A percentile compares a stretch with the other conserved stretches of the same genome.
phyloP scores from a whole-genome alignment of 2,113 vertebrate species.

The Turdus rufiventris region DNA sequence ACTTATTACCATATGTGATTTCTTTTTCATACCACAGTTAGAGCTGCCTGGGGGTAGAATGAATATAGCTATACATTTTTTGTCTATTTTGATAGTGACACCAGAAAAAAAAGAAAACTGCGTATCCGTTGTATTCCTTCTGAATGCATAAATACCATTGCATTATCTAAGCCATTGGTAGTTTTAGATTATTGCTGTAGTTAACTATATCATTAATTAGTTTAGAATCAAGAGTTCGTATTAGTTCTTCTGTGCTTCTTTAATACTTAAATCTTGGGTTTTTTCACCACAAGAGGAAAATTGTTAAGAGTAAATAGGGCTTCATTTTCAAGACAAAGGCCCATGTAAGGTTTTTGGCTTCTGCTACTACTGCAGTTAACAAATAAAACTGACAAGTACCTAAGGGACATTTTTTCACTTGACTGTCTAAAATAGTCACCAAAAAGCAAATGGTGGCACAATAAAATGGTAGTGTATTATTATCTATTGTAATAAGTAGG shows the following conservation, averaged over 20 bases:
- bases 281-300: background rate
- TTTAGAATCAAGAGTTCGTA: background rate
- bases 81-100: background rate
- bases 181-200: background rate
- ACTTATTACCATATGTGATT: slow-evolving; percentile 18
- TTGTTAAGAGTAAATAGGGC: background rate
- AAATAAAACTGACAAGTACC: background rate
- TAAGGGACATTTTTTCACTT: background rate
- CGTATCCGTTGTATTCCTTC: background rate
- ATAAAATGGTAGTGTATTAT: background rate
- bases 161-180: background rate
- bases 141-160: background rate
- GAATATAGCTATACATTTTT: background rate
- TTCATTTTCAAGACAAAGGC: background rate
- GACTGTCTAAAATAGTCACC: background rate
- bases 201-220: background rate
- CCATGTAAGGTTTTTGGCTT: background rate
- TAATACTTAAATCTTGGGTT: background rate
- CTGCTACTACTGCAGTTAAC: background rate
- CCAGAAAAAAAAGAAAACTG: background rate
- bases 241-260: background rate
- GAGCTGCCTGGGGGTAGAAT: background rate
- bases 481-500: background rate
- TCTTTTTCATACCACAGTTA: background rate
- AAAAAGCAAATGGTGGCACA: background rate